phyloP scores from a whole-genome alignment of 2,113 vertebrate genomes.

The Oophaga pumilio region DNA sequence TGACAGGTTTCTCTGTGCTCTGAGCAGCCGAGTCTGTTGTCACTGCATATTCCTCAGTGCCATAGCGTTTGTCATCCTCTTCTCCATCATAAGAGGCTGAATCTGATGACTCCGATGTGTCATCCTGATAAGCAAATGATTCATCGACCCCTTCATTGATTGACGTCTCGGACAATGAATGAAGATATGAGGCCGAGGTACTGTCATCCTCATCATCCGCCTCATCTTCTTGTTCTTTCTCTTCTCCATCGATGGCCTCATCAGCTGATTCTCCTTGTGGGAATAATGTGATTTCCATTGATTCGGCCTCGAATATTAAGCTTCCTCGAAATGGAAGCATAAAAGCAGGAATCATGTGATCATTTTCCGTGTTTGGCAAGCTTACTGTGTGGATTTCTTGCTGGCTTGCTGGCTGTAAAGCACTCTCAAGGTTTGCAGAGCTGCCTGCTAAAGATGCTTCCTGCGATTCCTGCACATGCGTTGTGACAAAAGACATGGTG shows the following conservation, averaged over 20 bases:
- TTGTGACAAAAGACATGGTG: background rate
- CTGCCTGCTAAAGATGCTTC: conserved; percentile 59
- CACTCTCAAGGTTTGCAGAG: conserved; percentile 66
- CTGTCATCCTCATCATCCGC: conserved; percentile 79
- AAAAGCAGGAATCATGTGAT: conserved; percentile 87
- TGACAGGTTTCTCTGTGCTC: conserved; percentile 39
- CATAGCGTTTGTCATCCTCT: conserved; percentile 84
- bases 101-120: conserved; percentile 89
- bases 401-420: conserved; percentile 66
- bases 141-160: conserved; percentile 89
- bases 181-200: conserved; percentile 87
- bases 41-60: conserved; percentile 82
- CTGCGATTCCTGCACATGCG: background rate
- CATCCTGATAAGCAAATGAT: conserved; percentile 89
- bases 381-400: conserved; percentile 68
- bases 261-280: conserved; percentile 72
- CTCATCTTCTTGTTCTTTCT: conserved; percentile 72
- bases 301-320: conserved; percentile 90
- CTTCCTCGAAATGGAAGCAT: conserved; percentile 87
- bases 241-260: conserved; percentile 73
- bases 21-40: conserved; percentile 51
- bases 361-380: conserved; percentile 69
- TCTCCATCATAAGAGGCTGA: conserved; percentile 87
- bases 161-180: conserved; percentile 90
- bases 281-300: conserved; percentile 85